A percentile compares a stretch with the other conserved stretches of the same genome.
Conservation (phyloP, 2,113 vertebrate species). For the Laterallus jamaicensis region DNA sequence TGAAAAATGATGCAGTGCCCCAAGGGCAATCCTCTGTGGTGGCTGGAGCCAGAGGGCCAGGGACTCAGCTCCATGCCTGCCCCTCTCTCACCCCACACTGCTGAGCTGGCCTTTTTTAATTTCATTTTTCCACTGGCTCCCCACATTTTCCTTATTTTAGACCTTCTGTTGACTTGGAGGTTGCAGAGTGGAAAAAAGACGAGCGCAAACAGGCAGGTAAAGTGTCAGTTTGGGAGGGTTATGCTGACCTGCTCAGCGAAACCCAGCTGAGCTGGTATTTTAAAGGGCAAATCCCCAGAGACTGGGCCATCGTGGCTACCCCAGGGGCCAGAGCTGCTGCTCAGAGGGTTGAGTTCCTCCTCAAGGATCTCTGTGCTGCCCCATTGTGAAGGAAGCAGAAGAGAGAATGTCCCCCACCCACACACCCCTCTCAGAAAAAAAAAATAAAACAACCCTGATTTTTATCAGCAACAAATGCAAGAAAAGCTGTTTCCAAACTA, state of each 20-base stretch:
- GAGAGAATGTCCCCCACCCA: neutral
- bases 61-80: neutral
- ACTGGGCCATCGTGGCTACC: rapidly evolving
- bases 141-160: conserved; percentile 44
- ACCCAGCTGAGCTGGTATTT: rapidly evolving
- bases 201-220: neutral
- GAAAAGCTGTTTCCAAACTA: neutral
- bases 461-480: neutral
- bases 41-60: neutral
- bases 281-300: neutral
- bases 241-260: neutral
- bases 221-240: neutral
- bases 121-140: conserved; percentile 6
- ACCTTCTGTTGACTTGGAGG: conserved; percentile 23
- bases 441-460: neutral
- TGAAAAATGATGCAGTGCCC: neutral
- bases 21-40: neutral
- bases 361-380: neutral
- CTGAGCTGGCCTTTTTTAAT: neutral
- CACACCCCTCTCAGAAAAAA: neutral
- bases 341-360: neutral
- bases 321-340: neutral
- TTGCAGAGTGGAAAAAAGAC: conserved; percentile 8
- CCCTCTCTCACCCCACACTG: neutral
- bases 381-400: rapidly evolving